Percentiles rank a stretch among this genome's conserved stretches.
phyloP scores from a whole-genome alignment of 2,888 invertebrate species.

The Adelognathus sp. region DNA sequence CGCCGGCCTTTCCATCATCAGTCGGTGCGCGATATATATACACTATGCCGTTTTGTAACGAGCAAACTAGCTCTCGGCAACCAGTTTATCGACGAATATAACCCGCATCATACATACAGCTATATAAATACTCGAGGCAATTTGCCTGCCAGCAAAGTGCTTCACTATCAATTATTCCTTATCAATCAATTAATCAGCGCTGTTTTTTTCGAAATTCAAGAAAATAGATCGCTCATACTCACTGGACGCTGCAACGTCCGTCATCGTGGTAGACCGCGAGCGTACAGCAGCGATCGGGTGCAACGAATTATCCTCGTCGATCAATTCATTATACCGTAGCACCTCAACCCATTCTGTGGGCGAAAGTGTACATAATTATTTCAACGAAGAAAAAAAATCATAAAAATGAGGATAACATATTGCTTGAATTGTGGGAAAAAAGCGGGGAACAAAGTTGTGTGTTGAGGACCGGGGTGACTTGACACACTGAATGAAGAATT shows the following conservation, averaged over 20 bases:
- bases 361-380: background rate
- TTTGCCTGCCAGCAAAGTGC: constrained; percentile 27
- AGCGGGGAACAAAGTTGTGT: background rate
- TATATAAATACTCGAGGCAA: constrained; percentile 32
- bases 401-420: background rate
- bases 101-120: background rate
- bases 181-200: constrained; percentile 51
- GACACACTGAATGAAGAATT: no score
- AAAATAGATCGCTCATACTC: constrained; percentile 29
- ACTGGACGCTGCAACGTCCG: background rate
- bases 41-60: background rate
- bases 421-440: background rate
- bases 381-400: background rate
- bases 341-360: background rate
- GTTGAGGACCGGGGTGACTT: background rate
- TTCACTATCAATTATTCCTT: constrained; percentile 44
- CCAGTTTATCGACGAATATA: constrained; percentile 11
- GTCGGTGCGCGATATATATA: background rate
- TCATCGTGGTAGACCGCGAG: background rate
- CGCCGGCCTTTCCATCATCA: constrained; percentile 12
- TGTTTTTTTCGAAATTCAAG: constrained; percentile 43
- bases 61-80: background rate
- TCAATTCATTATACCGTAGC: constrained; percentile 32
- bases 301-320: constrained; percentile 45
- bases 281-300: background rate